Evolutionary conservation across 2,797 vertebrate genomes (phyloP).

Genomic region (Enteromius viviparus): DNA sequence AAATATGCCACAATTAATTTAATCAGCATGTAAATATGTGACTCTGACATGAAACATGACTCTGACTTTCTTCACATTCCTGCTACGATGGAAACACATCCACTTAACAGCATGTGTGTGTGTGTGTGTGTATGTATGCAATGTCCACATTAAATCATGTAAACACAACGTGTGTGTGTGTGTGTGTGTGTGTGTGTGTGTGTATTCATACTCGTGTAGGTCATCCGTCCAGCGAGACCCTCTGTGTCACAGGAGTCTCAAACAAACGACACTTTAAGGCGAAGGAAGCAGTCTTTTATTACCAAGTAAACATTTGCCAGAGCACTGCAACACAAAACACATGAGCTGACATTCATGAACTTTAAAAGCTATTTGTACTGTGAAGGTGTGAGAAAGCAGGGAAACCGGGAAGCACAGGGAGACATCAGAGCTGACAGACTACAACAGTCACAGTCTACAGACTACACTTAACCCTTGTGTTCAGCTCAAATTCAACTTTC

Average conservation of each 20-base stretch:
- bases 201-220: neutral
- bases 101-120: neutral
- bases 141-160: too few relatives aligned
- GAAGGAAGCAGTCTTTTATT: conserved; percentile 49
- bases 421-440: neutral
- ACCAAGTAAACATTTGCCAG: conserved; percentile 71
- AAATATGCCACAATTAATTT: neutral
- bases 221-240: conserved; percentile 5
- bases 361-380: conserved; percentile 5
- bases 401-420: neutral
- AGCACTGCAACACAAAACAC: conserved; percentile 49
- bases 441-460: neutral
- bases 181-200: too few relatives aligned
- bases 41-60: neutral
- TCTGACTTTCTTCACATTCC: neutral
- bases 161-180: too few relatives aligned
- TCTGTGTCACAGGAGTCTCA: conserved; percentile 9
- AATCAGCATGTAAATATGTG: neutral
- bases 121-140: neutral
- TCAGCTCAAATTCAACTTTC: neutral
- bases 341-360: conserved; percentile 25
- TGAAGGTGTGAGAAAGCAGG: conserved; percentile 19
- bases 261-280: conserved; percentile 36
- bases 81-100: neutral
- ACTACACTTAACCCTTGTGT: neutral